These are phyloP conservation scores for Azorinus chamasolen DNA, from an alignment of 2,888 invertebrate genomes.

Conservation along the genomic window DNA sequence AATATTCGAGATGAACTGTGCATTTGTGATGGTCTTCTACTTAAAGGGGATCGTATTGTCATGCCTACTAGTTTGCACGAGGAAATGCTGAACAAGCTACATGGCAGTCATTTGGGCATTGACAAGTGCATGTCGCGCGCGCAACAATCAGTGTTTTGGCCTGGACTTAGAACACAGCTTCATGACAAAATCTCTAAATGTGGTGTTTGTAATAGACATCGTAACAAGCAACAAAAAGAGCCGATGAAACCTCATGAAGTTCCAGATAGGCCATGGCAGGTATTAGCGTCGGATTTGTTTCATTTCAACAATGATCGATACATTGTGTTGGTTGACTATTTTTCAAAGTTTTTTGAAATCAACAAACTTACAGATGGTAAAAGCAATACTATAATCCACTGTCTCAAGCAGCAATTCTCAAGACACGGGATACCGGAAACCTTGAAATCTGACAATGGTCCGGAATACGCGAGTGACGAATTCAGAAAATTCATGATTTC, in stretches of 20 bases:
- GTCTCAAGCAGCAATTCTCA: slow-evolving; percentile 47
- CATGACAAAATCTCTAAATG: slow-evolving; percentile 24
- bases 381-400: slow-evolving; percentile 34
- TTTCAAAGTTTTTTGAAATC: slow-evolving; percentile 45
- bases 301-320: slow-evolving; percentile 41
- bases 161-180: slow-evolving; percentile 30
- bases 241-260: slow-evolving; percentile 29
- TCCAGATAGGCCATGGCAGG: slow-evolving; percentile 56
- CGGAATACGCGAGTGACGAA: slow-evolving; percentile 31
- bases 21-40: too few species aligned
- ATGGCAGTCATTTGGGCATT: slow-evolving; percentile 33
- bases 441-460: slow-evolving; percentile 48
- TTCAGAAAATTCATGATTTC: slow-evolving; percentile 44
- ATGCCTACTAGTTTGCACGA: too few species aligned
- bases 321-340: slow-evolving; percentile 46
- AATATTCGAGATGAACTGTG: too few species aligned
- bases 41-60: too few species aligned
- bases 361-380: slow-evolving; percentile 15
- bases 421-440: slow-evolving; percentile 51
- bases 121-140: slow-evolving; percentile 44
- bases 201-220: slow-evolving; percentile 40
- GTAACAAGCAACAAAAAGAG: slow-evolving; percentile 49
- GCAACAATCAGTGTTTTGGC: slow-evolving; percentile 39
- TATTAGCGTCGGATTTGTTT: slow-evolving; percentile 53
- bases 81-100: neutral